Base-by-base conservation (phyloP, 2,797 vertebrate species). In the Sebastes reedi region DNA sequence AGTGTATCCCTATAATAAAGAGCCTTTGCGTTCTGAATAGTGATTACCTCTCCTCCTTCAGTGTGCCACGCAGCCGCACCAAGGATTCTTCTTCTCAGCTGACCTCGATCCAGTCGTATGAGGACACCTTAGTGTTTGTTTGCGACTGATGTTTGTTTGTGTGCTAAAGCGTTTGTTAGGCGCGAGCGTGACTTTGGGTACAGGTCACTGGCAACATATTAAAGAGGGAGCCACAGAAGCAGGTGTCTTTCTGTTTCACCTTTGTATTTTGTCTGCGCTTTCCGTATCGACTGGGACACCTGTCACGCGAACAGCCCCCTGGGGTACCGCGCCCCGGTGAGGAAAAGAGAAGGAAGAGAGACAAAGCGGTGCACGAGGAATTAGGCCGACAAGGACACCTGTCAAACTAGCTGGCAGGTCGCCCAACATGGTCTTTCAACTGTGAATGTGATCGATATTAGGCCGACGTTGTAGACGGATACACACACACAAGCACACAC, bases 1-100 rank as follows among this genome's bases (percentile, higher is more conserved):
- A 66, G 86, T 89, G 87, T 92, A 93, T 94, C 88, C 90, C 83
- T 80, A 85, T 95, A 95, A 95, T 94, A 95, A 94, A 94, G 90
- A 94, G 89, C 79, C 82, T 80, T 85, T 89, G 90, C 83, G 30
- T 86, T 88, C 75, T 92, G 95, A 95, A 96, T 95, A 89, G 88
- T 92, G 94, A 95, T 95, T 89, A 92, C 88, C 81, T 85, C 62
- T 72, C 77, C 72, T 69, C 18, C 59, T 59, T 80, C 75, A 68
- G 58, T 8, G 46, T 81, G 85, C 79, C 81, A 79, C 72, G 68
- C 64, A 79, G 84, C 76, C 56, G 72, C 85, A 82, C 75, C 36
- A 62, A 85, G 83, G 76, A 88, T 77, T 83, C 67, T 42, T 76
- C 77, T 34, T 50, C 68, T 46, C 74, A 78, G 59, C 54, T 91